Evolutionary conservation across 2,888 invertebrate genomes (phyloP).

Genomic region (Fissipunctia ypsillon): DNA sequence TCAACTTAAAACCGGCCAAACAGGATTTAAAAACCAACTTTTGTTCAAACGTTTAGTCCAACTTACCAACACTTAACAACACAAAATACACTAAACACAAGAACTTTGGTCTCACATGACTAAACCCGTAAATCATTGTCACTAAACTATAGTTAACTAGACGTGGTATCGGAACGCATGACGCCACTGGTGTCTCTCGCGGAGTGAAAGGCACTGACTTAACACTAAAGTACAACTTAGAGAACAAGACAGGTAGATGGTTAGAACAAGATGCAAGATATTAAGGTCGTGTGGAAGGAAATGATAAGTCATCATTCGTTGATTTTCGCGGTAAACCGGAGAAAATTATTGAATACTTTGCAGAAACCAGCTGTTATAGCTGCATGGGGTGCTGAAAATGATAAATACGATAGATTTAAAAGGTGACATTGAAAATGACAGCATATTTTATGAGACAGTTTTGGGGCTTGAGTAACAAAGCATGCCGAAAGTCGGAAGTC

Average conservation of each 20-base stretch:
- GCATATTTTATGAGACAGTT: neutral
- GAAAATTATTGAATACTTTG: slow-evolving; percentile 19
- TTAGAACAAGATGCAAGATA: slow-evolving; percentile 70
- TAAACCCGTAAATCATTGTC: slow-evolving; percentile 69
- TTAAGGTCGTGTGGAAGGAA: slow-evolving; percentile 60
- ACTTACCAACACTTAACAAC: slow-evolving; percentile 61
- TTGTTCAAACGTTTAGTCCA: neutral
- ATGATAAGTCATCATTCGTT: slow-evolving; percentile 36
- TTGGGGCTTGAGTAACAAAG: neutral
- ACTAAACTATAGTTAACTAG: slow-evolving; percentile 65
- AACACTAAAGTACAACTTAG: slow-evolving; percentile 71
- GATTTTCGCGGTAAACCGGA: slow-evolving; percentile 42
- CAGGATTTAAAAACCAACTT: slow-evolving; percentile 28
- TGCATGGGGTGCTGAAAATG: neutral
- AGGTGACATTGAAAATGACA: no score
- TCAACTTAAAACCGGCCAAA: slow-evolving; percentile 38
- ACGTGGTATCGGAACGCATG: slow-evolving; percentile 46
- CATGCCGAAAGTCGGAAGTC: neutral
- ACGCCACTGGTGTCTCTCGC: slow-evolving; percentile 61
- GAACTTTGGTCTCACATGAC: slow-evolving; percentile 84
- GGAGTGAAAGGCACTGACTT: slow-evolving; percentile 83
- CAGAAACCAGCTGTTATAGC: slow-evolving; percentile 24
- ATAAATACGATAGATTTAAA: neutral
- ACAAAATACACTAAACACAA: slow-evolving; percentile 76
- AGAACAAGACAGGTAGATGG: slow-evolving; percentile 71